phyloP scores from a whole-genome alignment of 1,140 invertebrate species.

The Trichonephila clavipes region DNA sequence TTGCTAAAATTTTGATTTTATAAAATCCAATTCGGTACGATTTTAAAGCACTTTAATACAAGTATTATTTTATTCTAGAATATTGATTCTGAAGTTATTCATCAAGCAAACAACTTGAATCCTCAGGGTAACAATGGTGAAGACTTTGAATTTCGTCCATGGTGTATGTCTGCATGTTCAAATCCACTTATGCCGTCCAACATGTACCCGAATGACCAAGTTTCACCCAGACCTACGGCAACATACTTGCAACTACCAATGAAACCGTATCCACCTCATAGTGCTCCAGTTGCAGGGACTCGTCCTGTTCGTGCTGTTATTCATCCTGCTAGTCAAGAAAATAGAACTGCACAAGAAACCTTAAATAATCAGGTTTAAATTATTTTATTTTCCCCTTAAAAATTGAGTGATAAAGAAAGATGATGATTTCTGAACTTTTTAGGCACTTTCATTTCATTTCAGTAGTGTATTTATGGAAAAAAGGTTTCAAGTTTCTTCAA shows the following conservation, averaged over 20 bases:
- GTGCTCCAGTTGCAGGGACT: conserved; percentile 14
- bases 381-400: too few relatives aligned
- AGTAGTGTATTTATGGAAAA: too few relatives aligned
- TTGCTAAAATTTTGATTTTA: too few relatives aligned
- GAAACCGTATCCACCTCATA: not conserved
- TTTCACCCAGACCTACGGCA: conserved; percentile 24
- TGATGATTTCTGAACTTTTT: too few relatives aligned
- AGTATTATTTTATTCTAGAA: conserved; percentile 19
- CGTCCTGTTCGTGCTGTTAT: conserved; percentile 60
- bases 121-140: conserved; percentile 26
- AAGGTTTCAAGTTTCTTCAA: too few relatives aligned
- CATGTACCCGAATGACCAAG: not conserved
- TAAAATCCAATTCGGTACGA: too few relatives aligned
- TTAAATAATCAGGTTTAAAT: conserved; percentile 87
- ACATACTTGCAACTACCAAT: conserved; percentile 58
- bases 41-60: too few relatives aligned
- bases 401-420: too few relatives aligned
- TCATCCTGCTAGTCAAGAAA: conserved; percentile 56
- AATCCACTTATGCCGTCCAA: conserved; percentile 44
- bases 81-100: conserved; percentile 14
- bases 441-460: too few relatives aligned
- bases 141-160: conserved; percentile 43
- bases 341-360: conserved; percentile 72
- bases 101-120: conserved; percentile 43
- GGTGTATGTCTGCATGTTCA: conserved; percentile 52